Evolutionary conservation across 1,140 invertebrate genomes (phyloP).

Genomic region (Drosophila arawakana): DNA sequence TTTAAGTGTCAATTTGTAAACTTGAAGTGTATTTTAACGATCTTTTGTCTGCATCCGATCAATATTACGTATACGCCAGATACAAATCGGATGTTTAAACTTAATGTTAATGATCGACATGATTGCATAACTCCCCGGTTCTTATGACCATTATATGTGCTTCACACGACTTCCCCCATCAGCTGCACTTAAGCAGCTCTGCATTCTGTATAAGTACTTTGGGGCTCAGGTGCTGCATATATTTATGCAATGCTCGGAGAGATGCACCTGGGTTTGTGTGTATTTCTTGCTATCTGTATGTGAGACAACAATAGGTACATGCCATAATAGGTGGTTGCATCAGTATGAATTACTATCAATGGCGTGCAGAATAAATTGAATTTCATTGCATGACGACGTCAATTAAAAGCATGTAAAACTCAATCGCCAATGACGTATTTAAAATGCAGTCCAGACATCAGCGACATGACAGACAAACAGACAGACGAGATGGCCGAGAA

Average conservation of each 20-base stretch:
- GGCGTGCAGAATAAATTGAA: constrained; percentile 77
- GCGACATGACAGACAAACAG: constrained; percentile 9
- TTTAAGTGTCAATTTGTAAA: no score
- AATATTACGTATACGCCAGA: no score
- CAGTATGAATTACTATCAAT: constrained; percentile 80
- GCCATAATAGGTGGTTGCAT: constrained; percentile 31
- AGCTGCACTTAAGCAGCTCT: constrained; percentile 12
- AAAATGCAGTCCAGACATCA: constrained; percentile 68
- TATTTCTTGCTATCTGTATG: constrained; percentile 9
- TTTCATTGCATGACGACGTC: constrained; percentile 83
- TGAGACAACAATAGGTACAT: constrained; percentile 3
- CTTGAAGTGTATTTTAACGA: no score
- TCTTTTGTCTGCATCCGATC: no score
- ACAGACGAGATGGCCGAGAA: background rate
- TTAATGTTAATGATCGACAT: background rate
- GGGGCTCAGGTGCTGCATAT: constrained; percentile 55
- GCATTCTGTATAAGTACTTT: background rate
- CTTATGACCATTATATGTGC: background rate
- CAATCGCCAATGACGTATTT: constrained; percentile 79
- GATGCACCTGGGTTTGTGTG: constrained; percentile 19
- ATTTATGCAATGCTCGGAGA: no score
- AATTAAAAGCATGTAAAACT: constrained; percentile 84
- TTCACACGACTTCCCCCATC: background rate
- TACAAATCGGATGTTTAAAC: background rate
- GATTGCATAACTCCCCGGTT: background rate